A percentile compares a stretch with the other conserved stretches of the same genome.
phyloP scores from a whole-genome alignment of 2,797 vertebrate genomes.

The Hydrocynus forskahlii region DNA sequence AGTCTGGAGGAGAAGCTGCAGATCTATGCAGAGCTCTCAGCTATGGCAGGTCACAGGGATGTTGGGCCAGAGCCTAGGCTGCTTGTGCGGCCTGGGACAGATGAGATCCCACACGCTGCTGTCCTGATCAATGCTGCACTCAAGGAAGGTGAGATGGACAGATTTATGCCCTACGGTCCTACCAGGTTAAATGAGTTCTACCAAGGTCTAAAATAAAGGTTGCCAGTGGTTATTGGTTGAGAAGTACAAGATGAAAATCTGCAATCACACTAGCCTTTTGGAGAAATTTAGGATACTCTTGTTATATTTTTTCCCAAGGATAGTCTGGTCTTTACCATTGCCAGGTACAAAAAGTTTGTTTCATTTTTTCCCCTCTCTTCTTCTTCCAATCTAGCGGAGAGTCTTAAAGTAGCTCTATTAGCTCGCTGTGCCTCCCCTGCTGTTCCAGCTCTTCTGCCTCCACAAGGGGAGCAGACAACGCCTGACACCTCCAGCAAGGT shows the following conservation, averaged over 20 bases:
- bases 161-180: not conserved
- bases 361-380: not conserved
- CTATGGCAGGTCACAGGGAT: constrained; percentile 65
- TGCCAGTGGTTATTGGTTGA: no score
- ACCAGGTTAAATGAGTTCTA: not conserved
- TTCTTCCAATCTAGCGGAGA: constrained; percentile 79
- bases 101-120: constrained; percentile 84
- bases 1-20: constrained; percentile 91
- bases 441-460: constrained; percentile 31
- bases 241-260: no score
- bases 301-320: no score
- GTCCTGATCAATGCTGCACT: constrained; percentile 85
- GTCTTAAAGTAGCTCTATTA: constrained; percentile 77
- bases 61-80: constrained; percentile 78
- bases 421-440: constrained; percentile 58
- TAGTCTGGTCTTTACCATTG: not conserved
- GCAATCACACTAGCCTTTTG: no score
- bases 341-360: not conserved
- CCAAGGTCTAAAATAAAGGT: no score
- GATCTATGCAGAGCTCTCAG: constrained; percentile 82
- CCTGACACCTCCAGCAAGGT: constrained; percentile 70
- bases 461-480: constrained; percentile 37
- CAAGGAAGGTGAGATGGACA: constrained; percentile 81
- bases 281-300: no score
- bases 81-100: constrained; percentile 82